Evolutionary conservation across 2,113 vertebrate genomes (phyloP).

Genomic region (Oreochromis tanganicae): DNA sequence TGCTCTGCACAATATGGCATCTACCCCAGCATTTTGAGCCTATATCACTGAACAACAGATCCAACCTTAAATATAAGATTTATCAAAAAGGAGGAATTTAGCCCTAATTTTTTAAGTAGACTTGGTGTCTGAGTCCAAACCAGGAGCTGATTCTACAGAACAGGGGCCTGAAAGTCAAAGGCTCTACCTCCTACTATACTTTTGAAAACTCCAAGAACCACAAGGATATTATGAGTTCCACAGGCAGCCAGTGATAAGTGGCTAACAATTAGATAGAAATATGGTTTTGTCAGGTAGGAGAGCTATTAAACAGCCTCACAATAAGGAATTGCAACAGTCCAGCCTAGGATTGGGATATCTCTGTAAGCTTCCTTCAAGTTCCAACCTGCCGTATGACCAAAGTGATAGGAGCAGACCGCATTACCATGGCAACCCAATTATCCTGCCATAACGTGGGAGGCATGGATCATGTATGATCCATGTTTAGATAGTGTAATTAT

Average conservation of each 20-base stretch:
- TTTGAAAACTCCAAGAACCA: neutral
- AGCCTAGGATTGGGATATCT: neutral
- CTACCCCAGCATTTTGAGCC: neutral
- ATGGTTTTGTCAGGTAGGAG: neutral
- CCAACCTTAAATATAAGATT: neutral
- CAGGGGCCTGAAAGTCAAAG: neutral
- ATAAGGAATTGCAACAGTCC: neutral
- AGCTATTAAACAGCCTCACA: too few relatives aligned
- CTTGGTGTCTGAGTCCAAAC: rapidly evolving
- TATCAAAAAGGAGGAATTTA: neutral
- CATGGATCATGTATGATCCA: slow-evolving; percentile 62
- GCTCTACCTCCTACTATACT: neutral
- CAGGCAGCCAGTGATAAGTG: neutral
- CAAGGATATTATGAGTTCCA: neutral
- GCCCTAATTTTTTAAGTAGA: neutral
- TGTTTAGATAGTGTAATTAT: slow-evolving; percentile 63
- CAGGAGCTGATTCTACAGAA: neutral
- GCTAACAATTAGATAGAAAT: rapidly evolving
- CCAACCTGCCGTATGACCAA: slow-evolving; percentile 40
- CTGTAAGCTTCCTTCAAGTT: slow-evolving; percentile 18
- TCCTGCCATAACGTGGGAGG: slow-evolving; percentile 66
- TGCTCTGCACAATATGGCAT: neutral
- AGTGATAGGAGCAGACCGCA: slow-evolving; percentile 61
- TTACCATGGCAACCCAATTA: slow-evolving; percentile 75
- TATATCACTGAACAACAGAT: neutral